Base-by-base conservation (phyloP, 2,797 vertebrate species). In the Paratrypauchen microcephalus region DNA sequence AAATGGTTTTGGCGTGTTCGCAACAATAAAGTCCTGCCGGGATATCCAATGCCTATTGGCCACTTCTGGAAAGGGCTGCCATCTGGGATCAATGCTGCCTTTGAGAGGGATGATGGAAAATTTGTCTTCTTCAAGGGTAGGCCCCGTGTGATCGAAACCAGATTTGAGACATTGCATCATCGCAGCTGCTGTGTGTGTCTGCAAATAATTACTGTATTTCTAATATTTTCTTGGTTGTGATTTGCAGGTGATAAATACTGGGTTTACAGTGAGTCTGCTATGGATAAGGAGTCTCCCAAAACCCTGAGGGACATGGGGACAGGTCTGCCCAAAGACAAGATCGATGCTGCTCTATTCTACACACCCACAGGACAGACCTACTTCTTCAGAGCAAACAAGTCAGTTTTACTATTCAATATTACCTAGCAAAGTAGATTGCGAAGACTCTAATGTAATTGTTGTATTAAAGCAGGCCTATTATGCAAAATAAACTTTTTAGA, bases 41-140 rank as follows among this genome's bases (percentile, higher is more conserved):
- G 93, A 0, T 97, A 98, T 82, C 96, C 96, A 0, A 93, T 97
- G 92, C 85, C 94, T 70, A 96, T 96, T 6, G 89, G 89, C 58
- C 95, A 98, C 65, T 97, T 96, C 88, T 98, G 96, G 96, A 94
- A 86, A 61, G 96, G 95, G 18, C 91, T 98, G 54, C 96, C 95
- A 0, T 84, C 92, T 0, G 94, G 94, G 63, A 94, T 98, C 84
- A 95, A 96, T 52, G 92, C 96, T 0, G 96, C 95, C 66, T 97
- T 95, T 0, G 96, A 98, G 83, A 92, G 95, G 52, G 86, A 93
- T 12, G 95, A 97, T 74, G 96, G 96, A 9, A 96, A 96, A 76
- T 97, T 97, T 75, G 90, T 97, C 77, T 98, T 98, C 89, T 97
- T 98, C 87, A 98, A 97, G 87, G 96, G 96, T 97, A 81, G 11